These are phyloP conservation scores for Apocrypta bakeri DNA, from an alignment of 1,140 invertebrate genomes.

Conservation along the genomic window DNA sequence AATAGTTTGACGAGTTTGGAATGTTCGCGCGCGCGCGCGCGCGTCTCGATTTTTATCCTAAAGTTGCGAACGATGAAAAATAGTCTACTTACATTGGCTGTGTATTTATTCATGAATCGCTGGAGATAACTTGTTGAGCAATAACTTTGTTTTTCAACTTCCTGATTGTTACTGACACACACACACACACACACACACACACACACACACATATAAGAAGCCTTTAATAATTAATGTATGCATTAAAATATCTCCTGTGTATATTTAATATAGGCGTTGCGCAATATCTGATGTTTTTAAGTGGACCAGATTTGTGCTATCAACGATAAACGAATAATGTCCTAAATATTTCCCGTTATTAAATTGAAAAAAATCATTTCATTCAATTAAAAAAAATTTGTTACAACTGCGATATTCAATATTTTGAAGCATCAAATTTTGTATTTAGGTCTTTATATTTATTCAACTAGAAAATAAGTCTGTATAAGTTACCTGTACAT, in stretches of 20 bases:
- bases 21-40: background rate
- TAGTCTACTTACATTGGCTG: background rate
- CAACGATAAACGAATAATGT: too few relatives aligned
- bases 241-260: background rate
- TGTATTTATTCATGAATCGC: background rate
- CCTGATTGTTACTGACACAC: background rate
- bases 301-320: background rate
- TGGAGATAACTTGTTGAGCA: background rate
- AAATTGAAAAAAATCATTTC: too few relatives aligned
- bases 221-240: background rate
- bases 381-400: too few relatives aligned
- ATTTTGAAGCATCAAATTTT: too few relatives aligned
- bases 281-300: background rate
- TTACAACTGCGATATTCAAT: too few relatives aligned
- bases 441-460: too few relatives aligned
- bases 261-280: background rate
- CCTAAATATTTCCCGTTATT: too few relatives aligned
- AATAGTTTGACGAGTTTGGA: slow-evolving; percentile 20
- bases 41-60: background rate
- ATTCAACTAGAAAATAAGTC: too few relatives aligned
- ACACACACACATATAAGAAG: too few relatives aligned
- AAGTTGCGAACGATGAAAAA: background rate
- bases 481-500: too few relatives aligned
- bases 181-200: too few relatives aligned
- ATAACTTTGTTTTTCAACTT: background rate